These are phyloP conservation scores for Trialeurodes vaporariorum DNA, from an alignment of 1,140 invertebrate species.

Conservation along the genomic window DNA sequence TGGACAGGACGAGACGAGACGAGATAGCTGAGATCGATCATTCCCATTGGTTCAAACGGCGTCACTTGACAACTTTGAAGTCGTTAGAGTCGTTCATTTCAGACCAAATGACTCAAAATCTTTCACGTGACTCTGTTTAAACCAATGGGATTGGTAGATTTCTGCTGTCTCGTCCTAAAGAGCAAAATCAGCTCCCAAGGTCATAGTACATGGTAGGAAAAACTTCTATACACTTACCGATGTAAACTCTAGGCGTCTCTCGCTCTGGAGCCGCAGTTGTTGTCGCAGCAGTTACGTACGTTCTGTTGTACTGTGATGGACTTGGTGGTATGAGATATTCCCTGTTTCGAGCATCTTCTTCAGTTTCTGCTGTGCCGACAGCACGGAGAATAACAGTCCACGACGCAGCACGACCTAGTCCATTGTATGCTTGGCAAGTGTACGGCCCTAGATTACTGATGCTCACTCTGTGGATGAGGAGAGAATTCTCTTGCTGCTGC, in stretches of 20 bases:
- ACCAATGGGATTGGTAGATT: too few relatives aligned
- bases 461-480: conserved; percentile 57
- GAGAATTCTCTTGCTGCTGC: conserved; percentile 55
- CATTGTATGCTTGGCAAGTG: conserved; percentile 78
- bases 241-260: conserved; percentile 19
- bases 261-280: conserved; percentile 20
- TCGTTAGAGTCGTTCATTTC: too few relatives aligned
- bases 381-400: conserved; percentile 60
- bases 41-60: too few relatives aligned
- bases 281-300: conserved; percentile 22
- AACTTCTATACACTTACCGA: conserved; percentile 24
- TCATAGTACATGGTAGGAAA: too few relatives aligned
- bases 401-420: conserved; percentile 57
- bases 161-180: too few relatives aligned
- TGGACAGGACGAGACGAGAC: too few relatives aligned
- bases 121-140: too few relatives aligned
- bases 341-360: conserved; percentile 31
- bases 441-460: conserved; percentile 65
- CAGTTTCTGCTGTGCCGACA: conserved; percentile 46
- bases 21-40: too few relatives aligned
- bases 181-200: too few relatives aligned
- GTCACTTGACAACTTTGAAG: too few relatives aligned
- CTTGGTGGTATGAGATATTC: conserved; percentile 31
- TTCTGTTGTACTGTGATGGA: neutral
- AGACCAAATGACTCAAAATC: too few relatives aligned